A percentile compares a stretch with the other conserved stretches of the same genome.
Conservation (phyloP, 1,140 invertebrate genomes). For the silkworm (Bombyx mori) region DNA sequence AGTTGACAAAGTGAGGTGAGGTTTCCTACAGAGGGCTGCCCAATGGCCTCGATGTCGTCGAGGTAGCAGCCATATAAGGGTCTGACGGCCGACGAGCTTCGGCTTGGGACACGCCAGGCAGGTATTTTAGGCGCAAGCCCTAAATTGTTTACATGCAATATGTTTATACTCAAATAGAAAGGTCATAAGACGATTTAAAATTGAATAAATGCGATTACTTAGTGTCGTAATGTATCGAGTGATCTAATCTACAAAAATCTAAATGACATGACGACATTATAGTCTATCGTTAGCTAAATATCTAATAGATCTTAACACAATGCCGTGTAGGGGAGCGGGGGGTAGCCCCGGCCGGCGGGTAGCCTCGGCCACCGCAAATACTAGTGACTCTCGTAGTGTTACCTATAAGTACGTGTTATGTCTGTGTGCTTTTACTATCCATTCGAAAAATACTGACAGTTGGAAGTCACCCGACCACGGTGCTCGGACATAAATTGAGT, state of each 20-base stretch:
- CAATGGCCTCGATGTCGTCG: slow-evolving; percentile 32
- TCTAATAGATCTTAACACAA: not conserved
- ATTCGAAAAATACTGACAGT: too few relatives aligned
- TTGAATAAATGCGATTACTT: not conserved
- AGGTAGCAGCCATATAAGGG: slow-evolving; percentile 38
- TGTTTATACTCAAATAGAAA: slow-evolving; percentile 30
- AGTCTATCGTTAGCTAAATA: not conserved
- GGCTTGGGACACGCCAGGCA: slow-evolving; percentile 33
- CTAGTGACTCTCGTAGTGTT: too few relatives aligned
- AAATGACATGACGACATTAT: too few relatives aligned
- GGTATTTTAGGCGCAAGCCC: slow-evolving; percentile 34
- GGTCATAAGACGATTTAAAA: slow-evolving; percentile 17
- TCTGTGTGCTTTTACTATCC: too few relatives aligned
- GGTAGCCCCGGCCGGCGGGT: too few relatives aligned
- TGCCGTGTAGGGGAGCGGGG: not conserved
- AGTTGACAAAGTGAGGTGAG: not conserved
- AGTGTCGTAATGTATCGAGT: too few relatives aligned
- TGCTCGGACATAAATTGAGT: too few relatives aligned
- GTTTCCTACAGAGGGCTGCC: slow-evolving; percentile 15
- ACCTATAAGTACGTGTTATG: too few relatives aligned
- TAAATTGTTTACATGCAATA: slow-evolving; percentile 38
- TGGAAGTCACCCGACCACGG: too few relatives aligned
- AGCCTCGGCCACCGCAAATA: too few relatives aligned
- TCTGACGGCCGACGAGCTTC: slow-evolving; percentile 38
- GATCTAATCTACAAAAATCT: too few relatives aligned